These are phyloP conservation scores for Melanotaenia maccullochi DNA, from an alignment of 2,797 vertebrate genomes.

Conservation along the genomic window DNA sequence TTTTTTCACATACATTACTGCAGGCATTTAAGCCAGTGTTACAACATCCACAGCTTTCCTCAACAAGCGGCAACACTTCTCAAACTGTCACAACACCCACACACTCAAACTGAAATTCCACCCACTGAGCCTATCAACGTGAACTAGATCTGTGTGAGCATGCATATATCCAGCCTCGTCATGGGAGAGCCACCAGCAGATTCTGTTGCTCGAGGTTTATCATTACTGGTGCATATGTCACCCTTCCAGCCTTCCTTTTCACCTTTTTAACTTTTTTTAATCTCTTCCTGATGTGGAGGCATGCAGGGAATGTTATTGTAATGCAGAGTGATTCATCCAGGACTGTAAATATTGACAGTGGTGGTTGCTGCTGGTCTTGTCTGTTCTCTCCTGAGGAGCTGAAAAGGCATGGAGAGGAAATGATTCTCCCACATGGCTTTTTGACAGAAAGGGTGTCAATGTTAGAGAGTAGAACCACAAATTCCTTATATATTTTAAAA, in stretches of 20 bases:
- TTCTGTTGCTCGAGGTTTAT: constrained; percentile 64
- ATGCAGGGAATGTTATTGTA: constrained; percentile 81
- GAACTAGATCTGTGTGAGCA: constrained; percentile 32
- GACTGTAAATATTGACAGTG: constrained; percentile 83
- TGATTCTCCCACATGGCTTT: constrained; percentile 27
- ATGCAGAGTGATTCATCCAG: constrained; percentile 79
- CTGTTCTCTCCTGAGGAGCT: constrained; percentile 35
- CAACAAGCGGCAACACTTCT: constrained; percentile 67
- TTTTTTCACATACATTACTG: constrained; percentile 35
- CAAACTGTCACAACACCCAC: constrained; percentile 72
- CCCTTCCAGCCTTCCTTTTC: constrained; percentile 18
- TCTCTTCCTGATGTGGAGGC: constrained; percentile 71
- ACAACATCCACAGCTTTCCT: constrained; percentile 54
- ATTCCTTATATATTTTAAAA: background rate
- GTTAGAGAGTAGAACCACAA: background rate
- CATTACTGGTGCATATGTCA: constrained; percentile 57
- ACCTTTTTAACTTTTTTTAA: constrained; percentile 48
- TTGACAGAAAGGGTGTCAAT: constrained; percentile 39
- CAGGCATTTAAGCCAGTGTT: constrained; percentile 48
- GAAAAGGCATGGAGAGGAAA: constrained; percentile 22
- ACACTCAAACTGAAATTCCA: constrained; percentile 68
- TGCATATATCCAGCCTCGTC: constrained; percentile 51
- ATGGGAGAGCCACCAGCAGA: constrained; percentile 76
- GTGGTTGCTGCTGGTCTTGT: constrained; percentile 39
- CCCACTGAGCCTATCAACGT: constrained; percentile 56